Conservation (phyloP, 2,888 invertebrate genomes). For the Polymixis flavicincta region DNA sequence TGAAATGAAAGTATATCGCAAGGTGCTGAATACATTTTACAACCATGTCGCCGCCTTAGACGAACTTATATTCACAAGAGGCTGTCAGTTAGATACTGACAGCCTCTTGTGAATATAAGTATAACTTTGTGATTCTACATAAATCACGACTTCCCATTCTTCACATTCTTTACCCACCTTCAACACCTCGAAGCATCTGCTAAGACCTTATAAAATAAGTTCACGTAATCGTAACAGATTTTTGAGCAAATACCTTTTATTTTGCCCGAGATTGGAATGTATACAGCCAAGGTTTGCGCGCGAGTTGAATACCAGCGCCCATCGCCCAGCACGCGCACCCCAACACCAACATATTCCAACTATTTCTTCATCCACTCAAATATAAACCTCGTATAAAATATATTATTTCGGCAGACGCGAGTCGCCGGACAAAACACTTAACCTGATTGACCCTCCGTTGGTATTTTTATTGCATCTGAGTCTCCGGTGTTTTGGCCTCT, state of each 20-base stretch:
- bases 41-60: conserved; percentile 1
- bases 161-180: not conserved
- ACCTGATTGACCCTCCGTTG: conserved; percentile 85
- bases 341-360: conserved; percentile 73
- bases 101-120: too few species aligned
- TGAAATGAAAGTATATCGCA: conserved; percentile 26
- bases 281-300: conserved; percentile 47
- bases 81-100: too few species aligned
- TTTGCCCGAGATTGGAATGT: conserved; percentile 62
- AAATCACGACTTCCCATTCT: conserved; percentile 13
- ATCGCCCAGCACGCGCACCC: conserved; percentile 38
- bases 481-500: conserved; percentile 72
- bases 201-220: conserved; percentile 35
- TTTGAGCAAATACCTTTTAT: conserved; percentile 60
- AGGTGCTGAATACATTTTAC: conserved; percentile 28
- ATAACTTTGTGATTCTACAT: too few species aligned
- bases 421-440: conserved; percentile 83
- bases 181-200: conserved; percentile 11
- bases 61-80: conserved; percentile 3
- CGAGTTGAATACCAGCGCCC: conserved; percentile 57
- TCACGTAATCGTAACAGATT: conserved; percentile 54
- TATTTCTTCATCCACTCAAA: conserved; percentile 79
- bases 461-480: conserved; percentile 85
- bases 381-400: conserved; percentile 82
- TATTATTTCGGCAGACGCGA: conserved; percentile 77